Evolutionary conservation across 2,113 vertebrate species (phyloP).

Genomic region (Engystomops pustulosus): DNA sequence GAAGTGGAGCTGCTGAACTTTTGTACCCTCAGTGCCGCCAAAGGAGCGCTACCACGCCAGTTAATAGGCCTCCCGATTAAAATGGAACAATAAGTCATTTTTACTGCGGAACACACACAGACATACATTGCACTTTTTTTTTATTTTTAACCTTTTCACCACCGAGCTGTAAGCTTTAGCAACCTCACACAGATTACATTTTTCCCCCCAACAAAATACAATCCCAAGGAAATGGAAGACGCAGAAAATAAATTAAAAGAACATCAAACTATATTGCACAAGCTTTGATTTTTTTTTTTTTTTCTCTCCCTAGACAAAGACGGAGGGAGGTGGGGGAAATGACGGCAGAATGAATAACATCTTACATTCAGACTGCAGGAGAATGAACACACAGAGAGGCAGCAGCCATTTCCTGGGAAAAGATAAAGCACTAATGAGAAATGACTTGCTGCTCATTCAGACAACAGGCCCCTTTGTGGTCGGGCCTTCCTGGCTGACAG

Average conservation of each 20-base stretch:
- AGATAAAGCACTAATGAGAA: conserved; percentile 81
- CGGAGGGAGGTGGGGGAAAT: conserved; percentile 54
- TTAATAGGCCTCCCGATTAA: not conserved
- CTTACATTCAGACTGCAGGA: conserved; percentile 78
- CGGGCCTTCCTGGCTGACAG: conserved; percentile 80
- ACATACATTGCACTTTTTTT: not conserved
- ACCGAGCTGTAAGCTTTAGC: not conserved
- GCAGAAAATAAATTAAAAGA: not conserved
- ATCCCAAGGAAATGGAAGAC: not conserved
- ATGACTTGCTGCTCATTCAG: conserved; percentile 79
- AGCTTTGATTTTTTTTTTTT: not conserved
- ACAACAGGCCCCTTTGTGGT: conserved; percentile 79
- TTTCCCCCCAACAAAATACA: not conserved
- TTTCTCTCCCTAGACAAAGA: not conserved
- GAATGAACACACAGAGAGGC: conserved; percentile 76
- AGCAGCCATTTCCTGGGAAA: conserved; percentile 84
- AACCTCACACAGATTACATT: not conserved
- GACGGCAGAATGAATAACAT: conserved; percentile 69
- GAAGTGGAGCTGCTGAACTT: not conserved
- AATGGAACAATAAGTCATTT: not conserved
- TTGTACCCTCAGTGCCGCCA: not conserved
- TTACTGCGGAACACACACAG: not conserved
- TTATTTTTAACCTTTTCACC: not conserved
- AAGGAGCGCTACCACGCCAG: not conserved
- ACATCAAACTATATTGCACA: not conserved